Percentiles rank a stretch among this genome's conserved stretches.
phyloP scores from a whole-genome alignment of 2,797 vertebrate species.

The Hydrocynus forskahlii region DNA sequence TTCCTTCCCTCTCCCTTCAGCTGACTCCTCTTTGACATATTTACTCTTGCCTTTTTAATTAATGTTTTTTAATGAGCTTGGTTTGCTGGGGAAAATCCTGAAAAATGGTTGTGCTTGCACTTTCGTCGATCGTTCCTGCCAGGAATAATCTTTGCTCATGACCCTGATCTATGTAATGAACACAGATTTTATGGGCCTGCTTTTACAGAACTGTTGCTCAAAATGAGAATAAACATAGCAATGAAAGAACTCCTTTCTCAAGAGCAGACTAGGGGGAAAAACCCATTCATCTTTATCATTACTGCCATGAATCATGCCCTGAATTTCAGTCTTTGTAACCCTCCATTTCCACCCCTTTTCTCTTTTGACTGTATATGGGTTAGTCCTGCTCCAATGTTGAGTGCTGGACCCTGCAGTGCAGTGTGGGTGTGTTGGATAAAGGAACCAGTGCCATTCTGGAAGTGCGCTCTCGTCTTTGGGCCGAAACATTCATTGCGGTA shows the following conservation, averaged over 20 bases:
- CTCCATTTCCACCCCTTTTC: not conserved
- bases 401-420: conserved; percentile 86
- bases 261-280: not conserved
- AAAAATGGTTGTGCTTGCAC: not conserved
- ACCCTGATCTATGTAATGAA: not conserved
- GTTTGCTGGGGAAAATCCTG: not conserved
- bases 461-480: conserved; percentile 85
- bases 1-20: not conserved
- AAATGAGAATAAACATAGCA: not conserved
- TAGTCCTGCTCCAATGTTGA: conserved; percentile 86
- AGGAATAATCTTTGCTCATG: not conserved
- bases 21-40: conserved; percentile 28
- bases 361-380: not conserved
- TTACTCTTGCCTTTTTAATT: conserved; percentile 16
- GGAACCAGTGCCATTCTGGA: conserved; percentile 84
- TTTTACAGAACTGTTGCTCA: not conserved
- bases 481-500: conserved; percentile 86
- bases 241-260: not conserved
- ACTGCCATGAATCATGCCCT: not conserved
- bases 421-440: conserved; percentile 82
- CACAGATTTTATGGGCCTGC: not conserved
- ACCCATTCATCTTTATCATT: not conserved
- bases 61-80: conserved; percentile 5
- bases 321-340: not conserved
- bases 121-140: not conserved